Percentiles rank a stretch among this genome's conserved stretches.
phyloP scores from a whole-genome alignment of 1,140 invertebrate genomes.

The Whitmania pigra region DNA sequence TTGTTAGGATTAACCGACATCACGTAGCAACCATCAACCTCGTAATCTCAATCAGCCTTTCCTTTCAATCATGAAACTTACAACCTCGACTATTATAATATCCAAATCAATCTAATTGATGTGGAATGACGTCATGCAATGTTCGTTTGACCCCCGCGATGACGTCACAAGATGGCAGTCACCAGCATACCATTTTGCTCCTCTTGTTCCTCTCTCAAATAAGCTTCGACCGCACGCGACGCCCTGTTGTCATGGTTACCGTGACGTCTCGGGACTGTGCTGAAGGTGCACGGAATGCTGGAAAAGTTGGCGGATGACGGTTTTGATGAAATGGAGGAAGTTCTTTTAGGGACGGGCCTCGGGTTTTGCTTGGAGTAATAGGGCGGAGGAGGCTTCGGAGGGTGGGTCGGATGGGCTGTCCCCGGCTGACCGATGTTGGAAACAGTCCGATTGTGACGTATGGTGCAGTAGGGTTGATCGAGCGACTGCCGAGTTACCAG shows the following conservation, averaged over 20 bases:
- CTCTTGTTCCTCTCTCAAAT: not conserved
- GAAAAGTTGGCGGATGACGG: not conserved
- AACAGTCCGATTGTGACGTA: not conserved
- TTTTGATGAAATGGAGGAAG: not conserved
- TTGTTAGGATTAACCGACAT: too few relatives aligned
- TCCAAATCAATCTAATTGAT: too few relatives aligned
- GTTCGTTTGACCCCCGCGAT: too few relatives aligned
- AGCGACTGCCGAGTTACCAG: not conserved
- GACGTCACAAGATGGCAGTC: constrained; percentile 4
- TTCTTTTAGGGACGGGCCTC: too few relatives aligned
- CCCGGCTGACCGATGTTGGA: not conserved
- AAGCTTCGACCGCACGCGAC: not conserved
- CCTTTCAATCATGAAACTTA: too few relatives aligned
- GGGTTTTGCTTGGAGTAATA: not conserved
- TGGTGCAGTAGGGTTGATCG: constrained; percentile 1
- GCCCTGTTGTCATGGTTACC: not conserved
- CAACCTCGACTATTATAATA: too few relatives aligned
- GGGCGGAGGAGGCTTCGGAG: too few relatives aligned
- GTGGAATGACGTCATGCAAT: too few relatives aligned
- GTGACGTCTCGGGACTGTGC: not conserved
- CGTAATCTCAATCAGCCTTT: too few relatives aligned
- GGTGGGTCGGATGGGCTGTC: too few relatives aligned
- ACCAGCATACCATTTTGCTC: constrained; percentile 2
- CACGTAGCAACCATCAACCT: too few relatives aligned
- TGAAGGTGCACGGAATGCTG: not conserved